Percentiles rank a stretch among this genome's conserved stretches.
Conservation (phyloP, 2,888 invertebrate genomes). For the Amblyjoppa fuscipennis region DNA sequence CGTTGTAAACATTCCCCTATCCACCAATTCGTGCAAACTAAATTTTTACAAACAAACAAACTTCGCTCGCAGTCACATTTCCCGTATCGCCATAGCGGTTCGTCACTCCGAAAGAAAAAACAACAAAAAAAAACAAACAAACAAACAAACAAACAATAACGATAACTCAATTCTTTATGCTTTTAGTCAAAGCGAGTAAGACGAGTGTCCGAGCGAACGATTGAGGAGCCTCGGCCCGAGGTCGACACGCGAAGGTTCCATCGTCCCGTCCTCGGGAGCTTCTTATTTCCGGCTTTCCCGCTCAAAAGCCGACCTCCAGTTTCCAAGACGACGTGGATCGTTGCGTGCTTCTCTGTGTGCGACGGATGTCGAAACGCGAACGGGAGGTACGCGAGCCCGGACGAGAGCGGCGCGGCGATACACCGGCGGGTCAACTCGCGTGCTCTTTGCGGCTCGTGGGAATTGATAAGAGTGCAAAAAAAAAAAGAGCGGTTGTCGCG, state of each 20-base stretch:
- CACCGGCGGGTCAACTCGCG: conserved; percentile 37
- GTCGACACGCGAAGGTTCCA: not conserved
- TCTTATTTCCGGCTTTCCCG: conserved; percentile 1
- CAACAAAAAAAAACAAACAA: not conserved
- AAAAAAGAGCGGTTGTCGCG: conserved; percentile 24
- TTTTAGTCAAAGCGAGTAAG: not conserved
- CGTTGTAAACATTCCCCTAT: not conserved
- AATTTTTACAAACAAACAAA: too few relatives aligned
- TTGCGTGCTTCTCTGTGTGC: not conserved
- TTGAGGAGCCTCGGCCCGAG: not conserved
- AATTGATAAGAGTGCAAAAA: not conserved
- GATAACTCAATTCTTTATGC: not conserved
- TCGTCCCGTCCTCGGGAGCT: not conserved
- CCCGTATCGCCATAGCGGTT: not conserved
- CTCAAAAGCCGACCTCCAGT: not conserved
- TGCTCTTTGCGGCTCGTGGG: conserved; percentile 25
- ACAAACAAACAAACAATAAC: too few relatives aligned
- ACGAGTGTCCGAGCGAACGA: not conserved
- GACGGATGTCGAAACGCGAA: not conserved
- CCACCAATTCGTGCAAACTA: too few relatives aligned
- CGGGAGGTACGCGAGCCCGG: not conserved
- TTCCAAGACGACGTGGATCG: not conserved
- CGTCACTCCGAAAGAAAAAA: not conserved
- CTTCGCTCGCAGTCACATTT: not conserved
- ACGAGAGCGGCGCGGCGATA: not conserved